phyloP scores from a whole-genome alignment of 2,888 invertebrate species.

The Monochamus alternatus region DNA sequence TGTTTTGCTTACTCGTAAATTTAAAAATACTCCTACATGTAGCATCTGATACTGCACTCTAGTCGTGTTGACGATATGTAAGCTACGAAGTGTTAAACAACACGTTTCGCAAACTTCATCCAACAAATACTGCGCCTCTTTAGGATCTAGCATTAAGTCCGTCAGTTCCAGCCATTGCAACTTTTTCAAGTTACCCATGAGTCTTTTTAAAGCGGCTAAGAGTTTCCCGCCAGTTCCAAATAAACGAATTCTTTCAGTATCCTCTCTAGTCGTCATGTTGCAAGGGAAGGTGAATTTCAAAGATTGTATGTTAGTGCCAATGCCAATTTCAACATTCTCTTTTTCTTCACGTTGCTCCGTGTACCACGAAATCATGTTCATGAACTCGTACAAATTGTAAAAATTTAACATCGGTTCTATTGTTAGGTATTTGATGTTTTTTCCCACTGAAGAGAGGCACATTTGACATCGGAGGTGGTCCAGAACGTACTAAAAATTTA shows the following conservation, averaged over 20 bases:
- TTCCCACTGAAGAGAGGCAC: slow-evolving; percentile 81
- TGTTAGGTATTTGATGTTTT: slow-evolving; percentile 77
- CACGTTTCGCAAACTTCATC: slow-evolving; percentile 81
- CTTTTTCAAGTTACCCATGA: slow-evolving; percentile 79
- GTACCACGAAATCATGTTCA: slow-evolving; percentile 86
- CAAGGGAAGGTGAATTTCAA: slow-evolving; percentile 84
- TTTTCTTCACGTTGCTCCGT: slow-evolving; percentile 73
- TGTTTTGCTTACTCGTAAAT: slow-evolving; percentile 74
- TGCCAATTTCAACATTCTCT: slow-evolving; percentile 67
- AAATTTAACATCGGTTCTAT: slow-evolving; percentile 85
- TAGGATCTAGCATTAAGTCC: slow-evolving; percentile 83
- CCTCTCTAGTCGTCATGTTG: slow-evolving; percentile 78
- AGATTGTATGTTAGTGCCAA: slow-evolving; percentile 75
- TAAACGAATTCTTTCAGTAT: slow-evolving; percentile 76
- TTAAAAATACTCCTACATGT: slow-evolving; percentile 84
- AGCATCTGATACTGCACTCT: slow-evolving; percentile 80
- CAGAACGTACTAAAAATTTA: slow-evolving; percentile 75
- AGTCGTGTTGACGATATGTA: slow-evolving; percentile 84
- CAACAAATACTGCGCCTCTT: slow-evolving; percentile 80
- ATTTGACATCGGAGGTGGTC: slow-evolving; percentile 83
- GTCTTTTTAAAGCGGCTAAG: slow-evolving; percentile 77
- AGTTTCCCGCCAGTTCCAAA: slow-evolving; percentile 84
- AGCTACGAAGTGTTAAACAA: slow-evolving; percentile 75
- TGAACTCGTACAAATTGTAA: slow-evolving; percentile 88
- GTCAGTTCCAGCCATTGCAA: slow-evolving; percentile 79